Percentiles rank a stretch among this genome's conserved stretches.
These are phyloP conservation scores for Saccostrea echinata DNA, from an alignment of 1,140 invertebrate species.

Conservation along the genomic window DNA sequence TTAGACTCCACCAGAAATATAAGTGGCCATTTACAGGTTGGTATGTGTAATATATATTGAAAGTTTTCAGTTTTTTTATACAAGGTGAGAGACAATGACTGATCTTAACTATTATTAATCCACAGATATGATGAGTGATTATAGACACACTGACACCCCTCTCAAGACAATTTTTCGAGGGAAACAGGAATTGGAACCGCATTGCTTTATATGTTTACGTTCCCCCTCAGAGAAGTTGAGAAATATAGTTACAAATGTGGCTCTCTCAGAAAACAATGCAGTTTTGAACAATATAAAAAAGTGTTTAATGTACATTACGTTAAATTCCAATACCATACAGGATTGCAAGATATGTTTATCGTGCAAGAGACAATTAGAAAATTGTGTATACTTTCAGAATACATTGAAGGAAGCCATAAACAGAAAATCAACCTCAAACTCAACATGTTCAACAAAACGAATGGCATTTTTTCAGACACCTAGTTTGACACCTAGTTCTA, in stretches of 20 bases:
- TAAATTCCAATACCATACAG: not conserved
- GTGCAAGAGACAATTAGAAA: not conserved
- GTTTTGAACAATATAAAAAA: slow-evolving; percentile 5
- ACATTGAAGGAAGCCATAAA: not conserved
- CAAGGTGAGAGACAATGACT: no score
- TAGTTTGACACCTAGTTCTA: not conserved
- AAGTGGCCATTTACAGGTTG: no score
- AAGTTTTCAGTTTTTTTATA: no score
- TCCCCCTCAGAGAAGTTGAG: not conserved
- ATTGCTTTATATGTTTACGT: not conserved
- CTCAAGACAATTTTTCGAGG: slow-evolving; percentile 8
- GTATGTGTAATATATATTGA: no score
- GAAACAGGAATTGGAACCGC: not conserved
- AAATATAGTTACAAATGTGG: slow-evolving; percentile 3
- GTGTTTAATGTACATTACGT: not conserved
- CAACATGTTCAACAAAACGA: slow-evolving; percentile 1
- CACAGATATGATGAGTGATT: not conserved
- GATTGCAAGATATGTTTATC: slow-evolving; percentile 8
- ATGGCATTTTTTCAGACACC: not conserved
- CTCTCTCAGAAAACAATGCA: not conserved
- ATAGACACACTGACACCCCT: not conserved
- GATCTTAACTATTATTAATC: not conserved
- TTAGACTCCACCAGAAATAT: no score
- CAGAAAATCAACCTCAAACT: not conserved
- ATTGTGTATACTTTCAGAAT: not conserved